phyloP scores from a whole-genome alignment of 2,797 vertebrate genomes.

The Basileuterus tristriatus region DNA sequence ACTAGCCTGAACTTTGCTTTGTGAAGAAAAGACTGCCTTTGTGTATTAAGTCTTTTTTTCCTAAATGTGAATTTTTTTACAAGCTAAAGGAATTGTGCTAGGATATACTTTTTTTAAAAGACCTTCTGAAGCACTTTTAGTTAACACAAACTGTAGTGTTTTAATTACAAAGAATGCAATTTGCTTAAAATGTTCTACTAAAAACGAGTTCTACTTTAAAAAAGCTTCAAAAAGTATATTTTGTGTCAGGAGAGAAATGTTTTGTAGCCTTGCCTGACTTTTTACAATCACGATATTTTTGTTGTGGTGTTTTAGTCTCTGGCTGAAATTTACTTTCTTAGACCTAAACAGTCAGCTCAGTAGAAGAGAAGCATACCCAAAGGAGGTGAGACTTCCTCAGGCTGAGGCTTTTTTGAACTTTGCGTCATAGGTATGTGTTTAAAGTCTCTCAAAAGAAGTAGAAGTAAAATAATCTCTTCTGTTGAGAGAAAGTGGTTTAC shows the following conservation, averaged over 20 bases:
- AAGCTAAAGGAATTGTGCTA: neutral
- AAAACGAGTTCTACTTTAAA: neutral
- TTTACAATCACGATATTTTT: neutral
- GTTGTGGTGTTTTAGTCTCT: neutral
- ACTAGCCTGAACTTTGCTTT: neutral
- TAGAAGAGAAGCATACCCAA: neutral
- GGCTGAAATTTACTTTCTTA: neutral
- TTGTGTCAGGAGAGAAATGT: neutral
- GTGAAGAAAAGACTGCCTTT: neutral
- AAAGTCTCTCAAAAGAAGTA: neutral
- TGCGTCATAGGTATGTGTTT: neutral
- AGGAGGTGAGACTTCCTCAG: neutral
- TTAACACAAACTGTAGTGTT: neutral
- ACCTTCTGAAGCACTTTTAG: neutral
- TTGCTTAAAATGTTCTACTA: neutral
- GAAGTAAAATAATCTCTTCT: neutral
- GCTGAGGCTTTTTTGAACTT: neutral
- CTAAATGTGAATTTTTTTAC: neutral
- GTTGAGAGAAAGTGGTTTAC: neutral
- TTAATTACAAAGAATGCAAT: neutral
- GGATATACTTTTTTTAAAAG: neutral
- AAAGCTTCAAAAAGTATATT: neutral
- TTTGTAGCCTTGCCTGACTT: neutral
- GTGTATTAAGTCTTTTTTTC: neutral
- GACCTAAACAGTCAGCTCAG: neutral